Conservation (phyloP, 2,888 invertebrate species). For the Xestia sexstrigata region DNA sequence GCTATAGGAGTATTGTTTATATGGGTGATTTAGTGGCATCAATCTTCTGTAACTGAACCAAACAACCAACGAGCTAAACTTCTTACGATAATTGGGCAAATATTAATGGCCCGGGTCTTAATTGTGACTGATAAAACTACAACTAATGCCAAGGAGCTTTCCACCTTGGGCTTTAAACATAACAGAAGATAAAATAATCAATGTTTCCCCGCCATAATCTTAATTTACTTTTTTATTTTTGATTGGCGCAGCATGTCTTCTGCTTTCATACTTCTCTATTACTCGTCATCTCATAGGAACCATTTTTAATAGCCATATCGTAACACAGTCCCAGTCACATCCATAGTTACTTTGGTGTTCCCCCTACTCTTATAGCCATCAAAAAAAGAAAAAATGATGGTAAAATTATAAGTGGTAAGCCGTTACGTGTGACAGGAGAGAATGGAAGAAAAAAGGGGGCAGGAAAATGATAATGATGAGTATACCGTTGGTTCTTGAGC, state of each 20-base stretch:
- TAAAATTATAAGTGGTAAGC: too few relatives aligned
- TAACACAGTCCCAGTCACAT: background rate
- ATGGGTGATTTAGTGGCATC: background rate
- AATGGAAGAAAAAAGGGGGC: background rate
- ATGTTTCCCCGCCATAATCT: background rate
- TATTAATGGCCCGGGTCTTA: background rate
- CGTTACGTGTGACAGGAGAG: background rate
- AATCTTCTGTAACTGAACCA: background rate
- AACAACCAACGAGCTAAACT: background rate
- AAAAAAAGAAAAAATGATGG: background rate
- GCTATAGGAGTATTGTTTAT: background rate
- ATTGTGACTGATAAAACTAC: background rate
- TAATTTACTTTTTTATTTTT: background rate
- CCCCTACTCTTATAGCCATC: background rate
- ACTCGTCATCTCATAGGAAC: too few relatives aligned
- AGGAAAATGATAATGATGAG: background rate
- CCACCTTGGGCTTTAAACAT: background rate
- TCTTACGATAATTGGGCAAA: background rate
- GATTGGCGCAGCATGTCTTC: background rate
- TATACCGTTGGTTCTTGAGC: background rate
- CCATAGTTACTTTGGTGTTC: background rate
- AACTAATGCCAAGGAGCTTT: background rate
- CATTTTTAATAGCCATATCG: too few relatives aligned
- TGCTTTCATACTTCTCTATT: background rate
- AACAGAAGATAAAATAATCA: background rate